Evolutionary conservation across 2,113 vertebrate genomes (phyloP).

Genomic region (Ceyx melanurus): DNA sequence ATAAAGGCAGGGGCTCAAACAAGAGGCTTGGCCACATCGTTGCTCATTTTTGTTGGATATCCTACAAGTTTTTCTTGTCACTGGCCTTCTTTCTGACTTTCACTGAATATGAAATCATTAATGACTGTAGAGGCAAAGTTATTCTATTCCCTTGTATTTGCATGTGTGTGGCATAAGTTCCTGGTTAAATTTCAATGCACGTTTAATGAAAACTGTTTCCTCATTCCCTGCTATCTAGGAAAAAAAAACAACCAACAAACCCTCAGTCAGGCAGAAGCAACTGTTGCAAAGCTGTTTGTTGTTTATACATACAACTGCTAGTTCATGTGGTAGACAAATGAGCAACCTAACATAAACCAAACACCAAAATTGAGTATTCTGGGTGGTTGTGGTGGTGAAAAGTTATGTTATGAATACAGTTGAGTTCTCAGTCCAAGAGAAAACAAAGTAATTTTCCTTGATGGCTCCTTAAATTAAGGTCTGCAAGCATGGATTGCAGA

Average conservation of each 20-base stretch:
- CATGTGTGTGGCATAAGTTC: background rate
- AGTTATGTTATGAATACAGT: background rate
- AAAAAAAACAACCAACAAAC: background rate
- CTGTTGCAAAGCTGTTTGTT: background rate
- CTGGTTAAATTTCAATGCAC: background rate
- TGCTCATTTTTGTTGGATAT: background rate
- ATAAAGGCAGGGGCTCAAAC: background rate
- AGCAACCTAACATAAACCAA: background rate
- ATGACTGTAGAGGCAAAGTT: background rate
- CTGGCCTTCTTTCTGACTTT: background rate
- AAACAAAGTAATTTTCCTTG: background rate
- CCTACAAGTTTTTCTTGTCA: background rate
- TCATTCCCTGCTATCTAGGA: background rate
- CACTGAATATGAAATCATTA: background rate
- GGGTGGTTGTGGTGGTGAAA: background rate
- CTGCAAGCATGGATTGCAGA: background rate
- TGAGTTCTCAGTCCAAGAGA: background rate
- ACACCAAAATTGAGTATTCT: background rate
- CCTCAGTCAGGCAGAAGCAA: background rate
- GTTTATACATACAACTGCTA: background rate
- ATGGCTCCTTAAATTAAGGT: background rate
- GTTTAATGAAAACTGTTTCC: background rate
- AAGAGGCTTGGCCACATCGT: background rate
- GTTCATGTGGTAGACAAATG: background rate
- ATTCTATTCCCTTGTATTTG: background rate